Evolutionary conservation across 2,113 vertebrate species (phyloP).

Genomic region (Butorides virescens): DNA sequence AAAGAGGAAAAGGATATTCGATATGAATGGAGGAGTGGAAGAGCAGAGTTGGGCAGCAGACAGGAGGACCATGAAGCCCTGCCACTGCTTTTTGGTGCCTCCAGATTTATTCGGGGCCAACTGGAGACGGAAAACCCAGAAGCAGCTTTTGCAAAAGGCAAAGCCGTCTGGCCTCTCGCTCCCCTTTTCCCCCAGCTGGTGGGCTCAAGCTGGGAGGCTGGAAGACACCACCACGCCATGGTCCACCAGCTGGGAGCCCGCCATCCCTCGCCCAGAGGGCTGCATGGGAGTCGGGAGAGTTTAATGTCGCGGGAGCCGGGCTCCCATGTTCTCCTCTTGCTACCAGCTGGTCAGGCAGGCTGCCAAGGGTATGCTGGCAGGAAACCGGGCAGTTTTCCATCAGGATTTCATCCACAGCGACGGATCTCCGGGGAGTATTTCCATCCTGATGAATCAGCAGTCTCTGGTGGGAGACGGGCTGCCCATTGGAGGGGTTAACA

Average conservation of each 20-base stretch:
- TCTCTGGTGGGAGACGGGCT: neutral
- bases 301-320: neutral
- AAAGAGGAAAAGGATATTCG: neutral
- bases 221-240: fast-evolving
- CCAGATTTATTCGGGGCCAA: neutral
- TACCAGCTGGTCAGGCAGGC: constrained; percentile 56
- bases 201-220: neutral
- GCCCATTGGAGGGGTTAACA: neutral
- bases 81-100: neutral
- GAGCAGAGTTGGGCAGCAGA: neutral
- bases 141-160: neutral
- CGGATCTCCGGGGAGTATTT: constrained; percentile 8
- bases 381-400: constrained; percentile 47
- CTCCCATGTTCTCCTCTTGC: constrained; percentile 54
- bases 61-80: neutral
- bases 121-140: neutral
- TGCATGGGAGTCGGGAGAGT: neutral
- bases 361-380: constrained; percentile 59
- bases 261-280: neutral
- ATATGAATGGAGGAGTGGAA: neutral
- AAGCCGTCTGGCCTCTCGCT: neutral
- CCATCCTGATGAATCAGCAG: constrained; percentile 61
- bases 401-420: constrained; percentile 10
- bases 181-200: neutral
- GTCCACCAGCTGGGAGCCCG: neutral